Conservation (phyloP, 2,797 vertebrate species). For the Macrochelys suwanniensis region DNA sequence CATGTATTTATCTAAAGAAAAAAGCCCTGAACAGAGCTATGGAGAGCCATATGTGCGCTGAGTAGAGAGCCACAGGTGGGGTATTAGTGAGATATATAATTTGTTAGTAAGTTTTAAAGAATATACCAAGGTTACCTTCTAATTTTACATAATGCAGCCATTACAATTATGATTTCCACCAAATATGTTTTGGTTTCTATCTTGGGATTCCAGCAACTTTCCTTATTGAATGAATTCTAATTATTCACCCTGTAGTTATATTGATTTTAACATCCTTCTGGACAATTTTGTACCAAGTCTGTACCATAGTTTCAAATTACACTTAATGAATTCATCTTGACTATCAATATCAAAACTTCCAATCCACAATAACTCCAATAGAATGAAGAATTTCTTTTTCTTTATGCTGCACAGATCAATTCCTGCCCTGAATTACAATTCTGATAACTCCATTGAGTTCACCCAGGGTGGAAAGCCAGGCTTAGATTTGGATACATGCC, state of each 20-base stretch:
- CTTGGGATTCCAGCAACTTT: conserved; percentile 44
- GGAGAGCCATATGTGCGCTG: not conserved
- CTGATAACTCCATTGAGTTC: not conserved
- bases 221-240: conserved; percentile 58
- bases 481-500: not conserved
- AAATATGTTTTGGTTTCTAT: conserved; percentile 51
- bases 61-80: not conserved
- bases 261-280: conserved; percentile 58
- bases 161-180: conserved; percentile 46
- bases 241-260: conserved; percentile 55
- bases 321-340: conserved; percentile 44
- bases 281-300: conserved; percentile 15
- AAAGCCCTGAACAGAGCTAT: not conserved
- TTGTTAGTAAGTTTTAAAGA: not conserved
- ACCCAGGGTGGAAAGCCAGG: not conserved
- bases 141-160: not conserved
- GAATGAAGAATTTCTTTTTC: conserved; percentile 20
- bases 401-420: not conserved
- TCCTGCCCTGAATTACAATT: not conserved
- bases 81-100: not conserved
- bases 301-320: conserved; percentile 48
- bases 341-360: conserved; percentile 29
- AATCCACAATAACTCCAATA: not conserved
- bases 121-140: not conserved
- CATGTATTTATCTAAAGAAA: not conserved